Percentiles rank a stretch among this genome's conserved stretches.
phyloP scores from a whole-genome alignment of 2,888 invertebrate genomes.

The Volucella bombylans region DNA sequence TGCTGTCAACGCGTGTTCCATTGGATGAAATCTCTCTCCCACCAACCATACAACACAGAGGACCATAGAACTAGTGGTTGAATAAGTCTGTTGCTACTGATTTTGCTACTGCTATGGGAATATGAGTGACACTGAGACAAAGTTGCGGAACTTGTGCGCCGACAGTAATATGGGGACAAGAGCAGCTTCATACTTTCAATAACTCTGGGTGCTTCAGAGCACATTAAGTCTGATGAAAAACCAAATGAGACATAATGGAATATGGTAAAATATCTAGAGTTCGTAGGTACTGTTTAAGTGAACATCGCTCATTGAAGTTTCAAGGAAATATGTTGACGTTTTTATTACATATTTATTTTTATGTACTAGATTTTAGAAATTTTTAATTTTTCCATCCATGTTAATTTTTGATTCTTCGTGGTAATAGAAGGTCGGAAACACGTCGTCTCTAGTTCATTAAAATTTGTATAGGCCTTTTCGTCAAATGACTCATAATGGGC shows the following conservation, averaged over 20 bases:
- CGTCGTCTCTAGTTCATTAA: too few relatives aligned
- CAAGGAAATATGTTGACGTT: not conserved
- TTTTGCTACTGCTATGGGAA: slow-evolving; percentile 32
- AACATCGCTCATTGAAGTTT: not conserved
- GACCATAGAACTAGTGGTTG: not conserved
- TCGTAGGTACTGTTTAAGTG: not conserved
- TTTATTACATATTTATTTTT: not conserved
- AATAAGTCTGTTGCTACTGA: slow-evolving; percentile 1
- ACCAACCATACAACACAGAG: slow-evolving; percentile 3
- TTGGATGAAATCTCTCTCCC: slow-evolving; percentile 54
- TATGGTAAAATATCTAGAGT: not conserved
- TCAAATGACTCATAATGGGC: too few relatives aligned
- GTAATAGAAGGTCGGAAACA: too few relatives aligned
- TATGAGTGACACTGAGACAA: slow-evolving; percentile 50
- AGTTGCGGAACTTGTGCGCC: slow-evolving; percentile 43
- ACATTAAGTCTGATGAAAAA: slow-evolving; percentile 37
- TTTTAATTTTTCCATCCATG: too few relatives aligned
- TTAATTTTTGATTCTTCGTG: too few relatives aligned
- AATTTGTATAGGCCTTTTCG: too few relatives aligned
- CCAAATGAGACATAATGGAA: slow-evolving; percentile 50
- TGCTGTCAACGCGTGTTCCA: slow-evolving; percentile 68
- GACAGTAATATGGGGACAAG: slow-evolving; percentile 35
- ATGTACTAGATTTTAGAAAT: too few relatives aligned
- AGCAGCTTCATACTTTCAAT: slow-evolving; percentile 26
- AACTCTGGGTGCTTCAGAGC: slow-evolving; percentile 21